Evolutionary conservation across 2,797 vertebrate genomes (phyloP).

Genomic region (Microcaecilia unicolor): DNA sequence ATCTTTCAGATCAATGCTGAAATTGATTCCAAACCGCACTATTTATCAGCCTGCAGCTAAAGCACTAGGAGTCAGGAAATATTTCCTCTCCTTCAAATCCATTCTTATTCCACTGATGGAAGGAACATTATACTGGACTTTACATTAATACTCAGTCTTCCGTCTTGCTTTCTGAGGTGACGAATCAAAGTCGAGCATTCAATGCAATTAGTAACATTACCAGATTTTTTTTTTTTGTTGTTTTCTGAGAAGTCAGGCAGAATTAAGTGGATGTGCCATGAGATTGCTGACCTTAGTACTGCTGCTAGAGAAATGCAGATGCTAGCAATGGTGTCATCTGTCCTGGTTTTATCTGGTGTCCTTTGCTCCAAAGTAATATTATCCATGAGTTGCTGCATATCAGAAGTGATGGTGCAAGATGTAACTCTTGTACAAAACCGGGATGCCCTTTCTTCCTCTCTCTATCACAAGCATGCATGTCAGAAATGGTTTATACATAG

Average conservation of each 20-base stretch:
- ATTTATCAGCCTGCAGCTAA: slow-evolving; percentile 59
- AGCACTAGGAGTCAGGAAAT: slow-evolving; percentile 39
- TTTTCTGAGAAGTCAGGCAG: background rate
- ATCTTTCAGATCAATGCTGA: slow-evolving; percentile 63
- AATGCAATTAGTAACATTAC: background rate
- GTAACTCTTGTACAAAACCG: too few species aligned
- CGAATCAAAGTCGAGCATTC: slow-evolving; percentile 5
- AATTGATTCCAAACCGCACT: slow-evolving; percentile 57
- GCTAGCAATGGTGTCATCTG: too few species aligned
- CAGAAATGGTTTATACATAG: too few species aligned
- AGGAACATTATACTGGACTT: slow-evolving; percentile 6
- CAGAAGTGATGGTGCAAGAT: too few species aligned
- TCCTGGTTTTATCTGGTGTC: too few species aligned
- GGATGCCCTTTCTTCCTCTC: too few species aligned
- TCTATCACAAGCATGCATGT: too few species aligned
- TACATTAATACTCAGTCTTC: slow-evolving; percentile 5
- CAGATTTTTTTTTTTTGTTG: too few species aligned
- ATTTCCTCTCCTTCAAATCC: slow-evolving; percentile 29
- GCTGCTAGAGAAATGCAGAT: background rate
- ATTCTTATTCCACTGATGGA: slow-evolving; percentile 29
- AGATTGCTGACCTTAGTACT: background rate
- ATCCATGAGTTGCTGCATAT: too few species aligned
- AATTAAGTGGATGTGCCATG: background rate
- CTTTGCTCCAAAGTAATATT: too few species aligned
- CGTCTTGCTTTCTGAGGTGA: background rate